Conservation (phyloP, 2,888 invertebrate genomes). For the Dryococelus australis region DNA sequence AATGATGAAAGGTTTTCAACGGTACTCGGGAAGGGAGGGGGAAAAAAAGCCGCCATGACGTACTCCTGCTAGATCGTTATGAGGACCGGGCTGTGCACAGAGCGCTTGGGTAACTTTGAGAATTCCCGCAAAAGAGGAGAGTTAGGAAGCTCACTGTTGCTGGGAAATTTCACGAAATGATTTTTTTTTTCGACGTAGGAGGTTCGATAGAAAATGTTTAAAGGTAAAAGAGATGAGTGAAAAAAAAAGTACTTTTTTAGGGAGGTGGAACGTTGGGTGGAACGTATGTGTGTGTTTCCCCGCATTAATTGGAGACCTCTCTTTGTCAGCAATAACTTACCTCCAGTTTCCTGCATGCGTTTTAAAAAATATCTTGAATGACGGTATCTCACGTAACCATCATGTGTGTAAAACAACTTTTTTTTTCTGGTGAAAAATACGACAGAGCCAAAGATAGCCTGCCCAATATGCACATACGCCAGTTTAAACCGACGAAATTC, state of each 20-base stretch:
- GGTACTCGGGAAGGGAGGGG: conserved; percentile 19
- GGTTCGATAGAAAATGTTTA: not conserved
- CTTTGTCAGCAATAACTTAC: not conserved
- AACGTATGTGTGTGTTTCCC: not conserved
- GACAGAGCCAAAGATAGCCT: too few species aligned
- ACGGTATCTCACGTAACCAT: not conserved
- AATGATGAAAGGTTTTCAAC: conserved; percentile 40
- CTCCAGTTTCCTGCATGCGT: not conserved
- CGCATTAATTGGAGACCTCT: not conserved
- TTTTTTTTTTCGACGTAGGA: not conserved
- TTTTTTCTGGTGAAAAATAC: too few species aligned
- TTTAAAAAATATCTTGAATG: not conserved
- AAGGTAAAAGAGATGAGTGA: not conserved
- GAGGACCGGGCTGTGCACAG: not conserved
- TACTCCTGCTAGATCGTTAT: conserved; percentile 25
- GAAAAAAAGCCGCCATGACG: not conserved
- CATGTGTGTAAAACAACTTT: too few species aligned
- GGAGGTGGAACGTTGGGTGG: not conserved
- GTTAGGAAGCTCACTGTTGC: not conserved
- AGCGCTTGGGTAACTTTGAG: not conserved
- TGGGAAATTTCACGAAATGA: not conserved
- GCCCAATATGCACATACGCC: too few species aligned
- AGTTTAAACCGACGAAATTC: too few species aligned
- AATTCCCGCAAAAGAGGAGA: not conserved
- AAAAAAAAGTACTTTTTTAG: not conserved